These are phyloP conservation scores for Jaculus jaculus DNA, from an alignment of 2,113 vertebrate species.

Conservation along the genomic window DNA sequence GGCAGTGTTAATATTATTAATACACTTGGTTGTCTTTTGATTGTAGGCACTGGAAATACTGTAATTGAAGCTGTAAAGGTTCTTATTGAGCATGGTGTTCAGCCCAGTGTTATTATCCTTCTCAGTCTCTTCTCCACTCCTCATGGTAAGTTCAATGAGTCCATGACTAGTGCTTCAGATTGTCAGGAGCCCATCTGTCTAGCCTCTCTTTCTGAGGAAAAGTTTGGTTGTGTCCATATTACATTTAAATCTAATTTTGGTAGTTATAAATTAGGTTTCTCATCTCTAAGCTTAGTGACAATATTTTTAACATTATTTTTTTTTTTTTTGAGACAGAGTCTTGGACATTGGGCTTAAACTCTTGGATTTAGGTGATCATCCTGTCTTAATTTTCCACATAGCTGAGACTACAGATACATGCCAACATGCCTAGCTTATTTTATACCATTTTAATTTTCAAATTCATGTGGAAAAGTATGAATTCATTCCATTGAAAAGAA, in stretches of 20 bases:
- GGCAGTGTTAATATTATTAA: slow-evolving; percentile 17
- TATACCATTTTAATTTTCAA: background rate
- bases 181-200: background rate
- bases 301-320: background rate
- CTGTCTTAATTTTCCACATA: background rate
- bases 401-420: background rate
- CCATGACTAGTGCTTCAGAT: background rate
- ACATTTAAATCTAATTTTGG: slow-evolving; percentile 44
- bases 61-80: slow-evolving; percentile 97
- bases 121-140: slow-evolving; percentile 97
- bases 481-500: slow-evolving; percentile 25
- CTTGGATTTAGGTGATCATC: background rate
- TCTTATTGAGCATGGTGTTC: slow-evolving; percentile 94
- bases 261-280: slow-evolving; percentile 24
- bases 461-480: slow-evolving; percentile 29
- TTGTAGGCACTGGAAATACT: slow-evolving; percentile 94
- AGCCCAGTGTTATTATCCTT: slow-evolving; percentile 94
- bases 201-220: slow-evolving; percentile 31
- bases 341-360: background rate
- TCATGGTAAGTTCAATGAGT: slow-evolving; percentile 87
- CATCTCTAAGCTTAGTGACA: slow-evolving; percentile 44
- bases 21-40: slow-evolving; percentile 48
- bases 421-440: background rate
- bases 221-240: slow-evolving; percentile 39
- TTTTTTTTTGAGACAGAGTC: background rate